Evolutionary conservation across 2,113 vertebrate genomes (phyloP), one percentile per base, ranked within the genome.

Genomic region (Falcunculus frontatus): DNA sequence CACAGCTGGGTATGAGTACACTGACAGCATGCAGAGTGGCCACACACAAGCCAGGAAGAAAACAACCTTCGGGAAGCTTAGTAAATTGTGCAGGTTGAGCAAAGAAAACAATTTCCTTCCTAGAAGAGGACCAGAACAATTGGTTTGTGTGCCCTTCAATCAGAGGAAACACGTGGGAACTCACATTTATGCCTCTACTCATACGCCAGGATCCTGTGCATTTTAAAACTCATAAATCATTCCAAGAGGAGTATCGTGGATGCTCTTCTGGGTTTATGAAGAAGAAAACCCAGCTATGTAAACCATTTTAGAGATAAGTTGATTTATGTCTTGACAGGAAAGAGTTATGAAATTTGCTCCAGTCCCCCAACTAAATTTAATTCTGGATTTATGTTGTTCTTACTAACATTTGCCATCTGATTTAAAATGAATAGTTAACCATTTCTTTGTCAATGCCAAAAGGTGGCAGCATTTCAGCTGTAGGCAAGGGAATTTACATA

Each of bases 161-260:
- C 47, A 90, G 56, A 81, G 52, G 42, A 92, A 92, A 86, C 30
- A 25, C 0, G 5, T 37, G 64, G 68, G 69, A 92, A 69, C 81
- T 84, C 68, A 53, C 27, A 73, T 82, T 78, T 84, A 56, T 56
- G 79, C 27, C n/a, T 85, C 82, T 72, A 77, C 59, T 26, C 42
- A 29, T 77, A 75, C 30, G 77, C 57, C 91, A 94, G 70, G 65
- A 82, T 84, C 75, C 69, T 16, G 5, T 77, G 64, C 73, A 90
- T 90, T 96, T 94, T 91, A 72, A 92, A 96, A 74, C 83, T 77
- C 90, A 75, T 70, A 90, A 90, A 92, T 92, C 85, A 92, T 84
- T 78, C 62, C 72, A 78, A 75, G 32, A 81, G 72, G 68, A 88
- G 88, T 59, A 92, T 74, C 4, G 29, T 25, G 79, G 59, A 90